phyloP scores from a whole-genome alignment of 1,140 invertebrate species.

The Panagrolaimus sp. region DNA sequence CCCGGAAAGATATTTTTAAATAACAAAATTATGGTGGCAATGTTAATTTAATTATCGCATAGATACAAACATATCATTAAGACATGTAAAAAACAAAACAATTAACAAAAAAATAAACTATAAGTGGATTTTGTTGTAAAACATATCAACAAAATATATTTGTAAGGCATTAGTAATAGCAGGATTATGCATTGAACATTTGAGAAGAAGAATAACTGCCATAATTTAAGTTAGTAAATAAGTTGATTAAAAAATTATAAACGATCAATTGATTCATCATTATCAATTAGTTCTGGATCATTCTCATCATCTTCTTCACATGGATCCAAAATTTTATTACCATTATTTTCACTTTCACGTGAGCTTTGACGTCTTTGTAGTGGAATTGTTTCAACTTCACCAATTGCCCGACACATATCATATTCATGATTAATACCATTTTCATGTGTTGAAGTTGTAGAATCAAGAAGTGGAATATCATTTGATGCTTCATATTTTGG shows the following conservation, averaged over 20 bases:
- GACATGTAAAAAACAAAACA: neutral
- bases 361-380: neutral
- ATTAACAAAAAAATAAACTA: neutral
- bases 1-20: neutral
- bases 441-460: neutral
- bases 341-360: neutral
- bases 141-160: neutral
- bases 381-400: neutral
- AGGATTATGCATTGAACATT: neutral
- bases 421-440: neutral
- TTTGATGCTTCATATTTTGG: neutral
- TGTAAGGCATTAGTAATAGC: neutral
- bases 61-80: neutral
- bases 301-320: neutral
- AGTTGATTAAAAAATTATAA: neutral
- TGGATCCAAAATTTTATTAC: neutral
- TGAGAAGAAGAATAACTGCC: neutral
- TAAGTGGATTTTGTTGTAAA: neutral
- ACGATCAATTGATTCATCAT: slow-evolving; percentile 8
- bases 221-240: too few species aligned
- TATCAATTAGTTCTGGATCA: neutral
- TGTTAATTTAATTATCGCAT: neutral
- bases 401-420: neutral
- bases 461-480: neutral
- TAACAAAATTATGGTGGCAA: neutral